Conservation (phyloP, 2,888 invertebrate species). For the Drosophila neonasuta region DNA sequence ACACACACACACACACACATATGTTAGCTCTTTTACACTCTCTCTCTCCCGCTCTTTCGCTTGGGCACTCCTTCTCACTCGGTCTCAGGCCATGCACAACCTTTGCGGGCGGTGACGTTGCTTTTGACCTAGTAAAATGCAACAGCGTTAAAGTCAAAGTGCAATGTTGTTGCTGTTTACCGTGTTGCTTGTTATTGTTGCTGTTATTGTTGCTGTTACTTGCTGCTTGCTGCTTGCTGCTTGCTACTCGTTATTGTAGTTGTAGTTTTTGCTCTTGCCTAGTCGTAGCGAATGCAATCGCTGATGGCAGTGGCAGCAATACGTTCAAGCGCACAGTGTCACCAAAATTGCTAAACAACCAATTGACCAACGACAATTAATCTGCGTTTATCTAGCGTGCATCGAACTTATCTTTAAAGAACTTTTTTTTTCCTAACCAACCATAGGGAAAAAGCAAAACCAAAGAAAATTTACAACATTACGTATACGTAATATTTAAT, state of each 20-base stretch:
- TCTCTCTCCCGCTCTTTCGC: neutral
- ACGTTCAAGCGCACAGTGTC: slow-evolving; percentile 35
- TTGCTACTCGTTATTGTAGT: slow-evolving; percentile 16
- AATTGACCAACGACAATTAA: neutral
- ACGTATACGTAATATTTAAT: no score
- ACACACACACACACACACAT: slow-evolving; percentile 18
- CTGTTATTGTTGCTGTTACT: slow-evolving; percentile 17
- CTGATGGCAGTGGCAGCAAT: slow-evolving; percentile 28
- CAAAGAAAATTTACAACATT: no score
- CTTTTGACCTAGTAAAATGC: slow-evolving; percentile 76
- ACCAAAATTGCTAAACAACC: slow-evolving; percentile 1
- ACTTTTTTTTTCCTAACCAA: no score
- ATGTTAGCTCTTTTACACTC: slow-evolving; percentile 12
- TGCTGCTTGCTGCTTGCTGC: slow-evolving; percentile 17
- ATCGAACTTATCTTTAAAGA: no score
- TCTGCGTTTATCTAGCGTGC: neutral
- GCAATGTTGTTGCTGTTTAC: slow-evolving; percentile 50
- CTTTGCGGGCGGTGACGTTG: slow-evolving; percentile 65
- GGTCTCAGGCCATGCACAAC: slow-evolving; percentile 16
- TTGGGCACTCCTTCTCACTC: neutral
- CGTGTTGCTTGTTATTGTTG: slow-evolving; percentile 19
- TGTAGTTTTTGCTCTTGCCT: slow-evolving; percentile 20
- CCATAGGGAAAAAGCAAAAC: no score
- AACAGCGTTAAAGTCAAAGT: slow-evolving; percentile 77
- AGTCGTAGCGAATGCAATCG: slow-evolving; percentile 57